phyloP scores from a whole-genome alignment of 1,140 invertebrate species.

The Colletes gigas region DNA sequence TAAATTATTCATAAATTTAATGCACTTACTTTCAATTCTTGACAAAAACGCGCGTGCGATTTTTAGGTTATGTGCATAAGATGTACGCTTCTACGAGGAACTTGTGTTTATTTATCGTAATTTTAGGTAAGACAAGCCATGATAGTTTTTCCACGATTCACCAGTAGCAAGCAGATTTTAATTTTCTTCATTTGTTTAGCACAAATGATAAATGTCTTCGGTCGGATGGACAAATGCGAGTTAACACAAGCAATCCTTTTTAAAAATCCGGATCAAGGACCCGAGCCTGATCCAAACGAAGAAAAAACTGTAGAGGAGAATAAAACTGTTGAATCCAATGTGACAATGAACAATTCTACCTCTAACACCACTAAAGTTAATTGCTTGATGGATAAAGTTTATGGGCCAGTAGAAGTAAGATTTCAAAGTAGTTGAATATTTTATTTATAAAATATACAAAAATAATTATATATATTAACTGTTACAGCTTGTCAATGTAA shows the following conservation, averaged over 20 bases:
- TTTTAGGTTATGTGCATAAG: slow-evolving; percentile 35
- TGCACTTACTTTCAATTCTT: background rate
- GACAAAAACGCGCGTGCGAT: background rate
- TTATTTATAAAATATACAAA: background rate
- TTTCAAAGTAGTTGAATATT: background rate
- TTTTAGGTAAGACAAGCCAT: slow-evolving; percentile 53
- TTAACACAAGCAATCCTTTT: background rate
- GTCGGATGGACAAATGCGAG: background rate
- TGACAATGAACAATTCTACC: slow-evolving; percentile 19
- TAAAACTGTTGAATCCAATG: slow-evolving; percentile 6
- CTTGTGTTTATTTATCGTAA: slow-evolving; percentile 34
- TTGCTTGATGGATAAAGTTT: slow-evolving; percentile 71
- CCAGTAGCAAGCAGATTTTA: background rate
- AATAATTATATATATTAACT: background rate
- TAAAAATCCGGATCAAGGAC: slow-evolving; percentile 3
- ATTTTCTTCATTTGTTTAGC: slow-evolving; percentile 15
- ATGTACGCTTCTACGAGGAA: slow-evolving; percentile 41
- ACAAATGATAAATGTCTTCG: slow-evolving; percentile 14
- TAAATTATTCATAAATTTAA: slow-evolving; percentile 2
- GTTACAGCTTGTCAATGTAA: slow-evolving; percentile 82
- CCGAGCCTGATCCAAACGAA: background rate
- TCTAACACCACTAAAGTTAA: slow-evolving; percentile 71
- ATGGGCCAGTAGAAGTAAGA: slow-evolving; percentile 76
- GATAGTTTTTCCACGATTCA: background rate
- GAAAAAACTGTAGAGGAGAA: background rate